Percentiles rank a stretch among this genome's conserved stretches.
These are phyloP conservation scores for Petroica traversi DNA, from an alignment of 2,113 vertebrate genomes.

Conservation along the genomic window DNA sequence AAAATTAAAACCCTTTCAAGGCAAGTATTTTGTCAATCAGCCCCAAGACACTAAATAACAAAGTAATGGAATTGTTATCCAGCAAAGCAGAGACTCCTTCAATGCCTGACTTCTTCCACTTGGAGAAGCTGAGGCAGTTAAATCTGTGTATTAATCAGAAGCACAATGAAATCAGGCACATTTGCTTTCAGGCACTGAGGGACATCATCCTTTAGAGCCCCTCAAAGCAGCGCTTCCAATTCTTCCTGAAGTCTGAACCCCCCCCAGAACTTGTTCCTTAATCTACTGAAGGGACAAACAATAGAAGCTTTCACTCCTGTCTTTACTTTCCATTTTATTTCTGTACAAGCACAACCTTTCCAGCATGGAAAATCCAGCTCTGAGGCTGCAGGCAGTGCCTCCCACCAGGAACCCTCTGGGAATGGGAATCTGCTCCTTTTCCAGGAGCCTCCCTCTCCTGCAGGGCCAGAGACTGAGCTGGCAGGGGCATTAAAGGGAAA, in stretches of 20 bases:
- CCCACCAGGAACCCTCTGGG: background rate
- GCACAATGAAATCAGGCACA: background rate
- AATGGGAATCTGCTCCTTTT: background rate
- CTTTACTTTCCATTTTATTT: background rate
- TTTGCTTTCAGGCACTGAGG: conserved; percentile 25
- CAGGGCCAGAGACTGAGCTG: background rate
- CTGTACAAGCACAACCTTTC: background rate
- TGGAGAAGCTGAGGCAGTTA: conserved; percentile 12
- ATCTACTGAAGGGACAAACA: background rate
- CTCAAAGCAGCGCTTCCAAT: background rate
- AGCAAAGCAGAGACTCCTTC: conserved; percentile 4
- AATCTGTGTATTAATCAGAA: conserved; percentile 25
- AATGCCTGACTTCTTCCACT: background rate
- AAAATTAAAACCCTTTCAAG: background rate
- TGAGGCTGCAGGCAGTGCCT: background rate
- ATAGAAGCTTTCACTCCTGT: background rate
- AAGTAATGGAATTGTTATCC: background rate
- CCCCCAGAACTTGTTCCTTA: background rate
- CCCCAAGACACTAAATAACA: background rate
- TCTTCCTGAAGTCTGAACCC: background rate
- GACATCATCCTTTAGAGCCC: background rate
- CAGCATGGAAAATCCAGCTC: background rate
- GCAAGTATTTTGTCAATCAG: background rate
- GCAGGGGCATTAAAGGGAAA: background rate
- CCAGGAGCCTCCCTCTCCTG: background rate